Conservation (phyloP, 2,888 invertebrate genomes). For the Drosophila emarginata region DNA sequence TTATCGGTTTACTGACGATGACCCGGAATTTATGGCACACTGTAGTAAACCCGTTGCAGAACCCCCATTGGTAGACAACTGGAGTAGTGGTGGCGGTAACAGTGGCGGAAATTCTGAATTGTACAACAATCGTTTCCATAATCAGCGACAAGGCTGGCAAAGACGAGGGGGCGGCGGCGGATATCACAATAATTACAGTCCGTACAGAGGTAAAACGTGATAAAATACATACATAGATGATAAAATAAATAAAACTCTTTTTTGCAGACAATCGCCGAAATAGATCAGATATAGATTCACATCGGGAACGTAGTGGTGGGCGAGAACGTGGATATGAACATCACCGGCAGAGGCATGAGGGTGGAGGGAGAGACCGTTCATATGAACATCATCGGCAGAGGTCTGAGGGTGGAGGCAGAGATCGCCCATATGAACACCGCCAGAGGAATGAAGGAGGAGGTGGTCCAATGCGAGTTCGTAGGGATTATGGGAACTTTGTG, state of each 20-base stretch:
- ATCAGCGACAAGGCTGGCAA: constrained; percentile 50
- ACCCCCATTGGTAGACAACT: constrained; percentile 86
- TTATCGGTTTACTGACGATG: constrained; percentile 85
- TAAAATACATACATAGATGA: too few relatives aligned
- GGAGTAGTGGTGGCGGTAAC: constrained; percentile 75
- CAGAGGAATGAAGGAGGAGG: not conserved
- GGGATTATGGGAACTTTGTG: constrained; percentile 78
- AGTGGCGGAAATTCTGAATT: constrained; percentile 44
- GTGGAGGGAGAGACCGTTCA: not conserved
- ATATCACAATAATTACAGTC: constrained; percentile 29
- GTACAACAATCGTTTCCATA: constrained; percentile 52
- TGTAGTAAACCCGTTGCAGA: constrained; percentile 81
- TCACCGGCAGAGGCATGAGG: too few relatives aligned
- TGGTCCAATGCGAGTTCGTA: constrained; percentile 63
- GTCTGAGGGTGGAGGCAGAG: not conserved
- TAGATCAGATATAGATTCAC: constrained; percentile 29
- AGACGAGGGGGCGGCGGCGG: constrained; percentile 36
- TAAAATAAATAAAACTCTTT: too few relatives aligned
- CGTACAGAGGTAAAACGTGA: constrained; percentile 37
- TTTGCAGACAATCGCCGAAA: constrained; percentile 57
- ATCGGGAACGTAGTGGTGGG: constrained; percentile 26
- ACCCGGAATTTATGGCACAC: constrained; percentile 85
- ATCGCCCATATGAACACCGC: not conserved
- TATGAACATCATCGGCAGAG: not conserved
- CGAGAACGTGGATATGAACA: not conserved